Evolutionary conservation across 2,888 invertebrate genomes (phyloP).

Genomic region (Tetranychus piercei): DNA sequence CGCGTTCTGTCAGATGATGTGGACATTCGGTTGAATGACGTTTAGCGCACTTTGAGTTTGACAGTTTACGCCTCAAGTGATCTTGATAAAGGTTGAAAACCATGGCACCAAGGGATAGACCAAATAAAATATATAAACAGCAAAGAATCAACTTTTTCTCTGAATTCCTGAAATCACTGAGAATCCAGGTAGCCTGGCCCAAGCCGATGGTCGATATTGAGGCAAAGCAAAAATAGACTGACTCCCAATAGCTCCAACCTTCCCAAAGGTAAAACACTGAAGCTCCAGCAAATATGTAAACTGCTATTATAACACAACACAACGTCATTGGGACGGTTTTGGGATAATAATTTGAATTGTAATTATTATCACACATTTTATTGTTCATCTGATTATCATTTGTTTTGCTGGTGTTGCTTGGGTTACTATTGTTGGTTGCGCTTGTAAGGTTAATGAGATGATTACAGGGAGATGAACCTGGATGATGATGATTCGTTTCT

Average conservation of each 20-base stretch:
- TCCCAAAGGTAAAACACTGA: constrained; percentile 78
- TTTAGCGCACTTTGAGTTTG: background rate
- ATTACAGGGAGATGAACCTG: background rate
- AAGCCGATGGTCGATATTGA: constrained; percentile 40
- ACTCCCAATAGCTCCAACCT: constrained; percentile 71
- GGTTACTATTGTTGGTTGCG: no score
- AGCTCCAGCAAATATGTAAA: constrained; percentile 70
- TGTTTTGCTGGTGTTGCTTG: no score
- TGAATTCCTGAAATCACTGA: background rate
- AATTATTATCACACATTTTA: background rate
- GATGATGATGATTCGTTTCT: background rate
- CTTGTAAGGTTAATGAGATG: background rate
- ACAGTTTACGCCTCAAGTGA: constrained; percentile 38
- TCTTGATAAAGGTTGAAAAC: constrained; percentile 65
- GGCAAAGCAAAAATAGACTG: constrained; percentile 85
- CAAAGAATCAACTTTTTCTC: constrained; percentile 44
- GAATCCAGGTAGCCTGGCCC: background rate
- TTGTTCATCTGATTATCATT: no score
- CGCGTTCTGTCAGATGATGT: background rate
- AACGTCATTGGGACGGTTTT: constrained; percentile 59
- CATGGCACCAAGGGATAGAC: constrained; percentile 62
- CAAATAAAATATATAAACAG: constrained; percentile 57
- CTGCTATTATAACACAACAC: constrained; percentile 69
- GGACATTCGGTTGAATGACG: background rate
- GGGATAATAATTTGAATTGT: background rate